Evolutionary conservation across 2,888 invertebrate species (phyloP).

Genomic region (Ptychoptera contaminata): DNA sequence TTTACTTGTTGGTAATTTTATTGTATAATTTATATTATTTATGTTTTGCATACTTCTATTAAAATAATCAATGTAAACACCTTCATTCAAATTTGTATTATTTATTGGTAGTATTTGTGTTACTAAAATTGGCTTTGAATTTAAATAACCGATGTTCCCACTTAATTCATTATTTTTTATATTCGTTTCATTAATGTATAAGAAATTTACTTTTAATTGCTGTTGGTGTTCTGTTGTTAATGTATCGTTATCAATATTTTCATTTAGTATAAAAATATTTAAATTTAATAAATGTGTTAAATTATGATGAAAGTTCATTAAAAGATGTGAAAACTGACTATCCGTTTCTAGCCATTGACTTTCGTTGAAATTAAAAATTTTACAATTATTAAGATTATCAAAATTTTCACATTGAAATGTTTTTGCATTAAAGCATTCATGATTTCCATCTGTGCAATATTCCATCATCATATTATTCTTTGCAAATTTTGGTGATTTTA

Average conservation of each 20-base stretch:
- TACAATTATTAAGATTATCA: not conserved
- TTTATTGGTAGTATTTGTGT: slow-evolving; percentile 15
- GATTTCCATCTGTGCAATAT: slow-evolving; percentile 1
- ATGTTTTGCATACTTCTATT: slow-evolving; percentile 4
- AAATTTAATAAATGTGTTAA: slow-evolving; percentile 13
- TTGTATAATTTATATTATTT: not conserved
- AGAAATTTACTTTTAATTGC: slow-evolving; percentile 16
- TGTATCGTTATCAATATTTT: not conserved
- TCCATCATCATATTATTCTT: slow-evolving; percentile 4
- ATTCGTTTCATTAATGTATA: slow-evolving; percentile 11
- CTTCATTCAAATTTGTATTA: slow-evolving; percentile 11
- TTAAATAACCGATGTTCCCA: slow-evolving; percentile 23
- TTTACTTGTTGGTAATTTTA: not conserved
- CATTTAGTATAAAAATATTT: slow-evolving; percentile 9
- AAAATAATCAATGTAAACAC: slow-evolving; percentile 18
- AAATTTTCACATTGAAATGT: slow-evolving; percentile 4
- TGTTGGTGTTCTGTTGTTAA: slow-evolving; percentile 15
- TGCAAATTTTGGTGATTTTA: slow-evolving; percentile 5
- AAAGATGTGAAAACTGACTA: slow-evolving; percentile 10
- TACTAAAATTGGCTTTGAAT: slow-evolving; percentile 20
- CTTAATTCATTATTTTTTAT: slow-evolving; percentile 6
- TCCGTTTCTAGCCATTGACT: not conserved
- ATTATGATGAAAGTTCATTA: slow-evolving; percentile 16
- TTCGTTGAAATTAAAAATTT: not conserved
- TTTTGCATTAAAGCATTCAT: slow-evolving; percentile 6